phyloP scores from a whole-genome alignment of 1,140 invertebrate species.

The Philotrypesis tridentata region DNA sequence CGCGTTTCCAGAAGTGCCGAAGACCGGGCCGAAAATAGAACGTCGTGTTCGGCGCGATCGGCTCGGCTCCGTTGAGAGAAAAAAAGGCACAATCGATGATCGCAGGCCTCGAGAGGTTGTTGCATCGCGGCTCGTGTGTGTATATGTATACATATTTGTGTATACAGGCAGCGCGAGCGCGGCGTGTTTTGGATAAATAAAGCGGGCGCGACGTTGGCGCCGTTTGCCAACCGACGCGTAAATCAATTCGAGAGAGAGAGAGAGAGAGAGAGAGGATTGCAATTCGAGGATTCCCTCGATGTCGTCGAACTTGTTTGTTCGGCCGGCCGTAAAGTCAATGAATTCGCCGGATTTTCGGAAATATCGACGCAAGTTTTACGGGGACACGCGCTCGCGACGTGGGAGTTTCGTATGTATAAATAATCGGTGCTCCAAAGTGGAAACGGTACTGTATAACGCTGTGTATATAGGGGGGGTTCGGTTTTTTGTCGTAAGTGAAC shows the following conservation, averaged over 20 bases:
- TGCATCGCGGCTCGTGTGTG: neutral
- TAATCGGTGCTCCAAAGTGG: too few species aligned
- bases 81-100: slow-evolving; percentile 7
- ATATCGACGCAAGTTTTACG: neutral
- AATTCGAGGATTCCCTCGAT: neutral
- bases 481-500: too few species aligned
- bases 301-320: slow-evolving; percentile 38
- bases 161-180: too few species aligned
- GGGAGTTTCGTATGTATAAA: neutral
- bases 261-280: too few species aligned
- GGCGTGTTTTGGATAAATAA: too few species aligned
- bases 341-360: slow-evolving; percentile 17
- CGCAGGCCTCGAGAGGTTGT: slow-evolving; percentile 1
- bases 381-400: neutral
- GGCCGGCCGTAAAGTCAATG: neutral
- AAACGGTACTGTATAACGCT: too few species aligned
- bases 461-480: too few species aligned
- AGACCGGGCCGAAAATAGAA: slow-evolving; percentile 37
- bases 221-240: neutral
- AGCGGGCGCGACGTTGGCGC: slow-evolving; percentile 1
- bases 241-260: slow-evolving; percentile 24
- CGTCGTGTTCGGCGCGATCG: too few species aligned
- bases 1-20: neutral
- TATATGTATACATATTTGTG: neutral
- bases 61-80: neutral